phyloP scores from a whole-genome alignment of 23 tunicate species.

The Aplidium turbinatum region DNA sequence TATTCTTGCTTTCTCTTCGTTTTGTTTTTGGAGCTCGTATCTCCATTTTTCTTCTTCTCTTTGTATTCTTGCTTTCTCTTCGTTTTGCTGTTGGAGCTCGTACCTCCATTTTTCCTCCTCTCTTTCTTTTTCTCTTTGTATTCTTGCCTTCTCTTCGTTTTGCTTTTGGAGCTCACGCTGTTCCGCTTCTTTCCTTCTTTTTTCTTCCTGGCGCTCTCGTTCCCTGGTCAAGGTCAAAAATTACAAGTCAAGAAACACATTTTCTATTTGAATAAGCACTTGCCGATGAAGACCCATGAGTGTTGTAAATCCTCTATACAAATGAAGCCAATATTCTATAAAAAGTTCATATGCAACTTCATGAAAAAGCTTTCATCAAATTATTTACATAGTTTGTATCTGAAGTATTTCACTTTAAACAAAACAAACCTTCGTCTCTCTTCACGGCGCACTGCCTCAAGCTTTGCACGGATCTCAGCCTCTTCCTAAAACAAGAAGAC shows the following conservation, averaged over 20 bases:
- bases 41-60: slow-evolving; percentile 14
- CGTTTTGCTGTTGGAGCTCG: too few relatives aligned
- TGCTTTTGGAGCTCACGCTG: slow-evolving; percentile 17
- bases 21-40: slow-evolving; percentile 9
- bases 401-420: too few relatives aligned
- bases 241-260: too few relatives aligned
- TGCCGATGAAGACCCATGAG: too few relatives aligned
- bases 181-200: slow-evolving; percentile 13
- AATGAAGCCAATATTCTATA: too few relatives aligned
- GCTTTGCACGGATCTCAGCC: slow-evolving; percentile 31
- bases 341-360: too few relatives aligned
- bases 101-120: slow-evolving; percentile 25
- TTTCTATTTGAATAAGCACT: too few relatives aligned
- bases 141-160: slow-evolving; percentile 33
- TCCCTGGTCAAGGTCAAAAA: too few relatives aligned
- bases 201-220: slow-evolving; percentile 34
- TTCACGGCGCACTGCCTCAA: slow-evolving; percentile 20
- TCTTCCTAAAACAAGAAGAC: slow-evolving; percentile 27
- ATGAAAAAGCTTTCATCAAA: too few relatives aligned
- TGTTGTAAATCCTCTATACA: too few relatives aligned
- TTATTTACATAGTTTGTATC: too few relatives aligned
- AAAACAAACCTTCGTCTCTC: slow-evolving; percentile 11
- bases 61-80: slow-evolving; percentile 28
- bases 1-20: slow-evolving; percentile 33
- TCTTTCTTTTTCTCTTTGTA: slow-evolving; percentile 27